These are phyloP conservation scores for Ptilodon capucinus DNA, from an alignment of 2,888 invertebrate genomes.

Conservation along the genomic window DNA sequence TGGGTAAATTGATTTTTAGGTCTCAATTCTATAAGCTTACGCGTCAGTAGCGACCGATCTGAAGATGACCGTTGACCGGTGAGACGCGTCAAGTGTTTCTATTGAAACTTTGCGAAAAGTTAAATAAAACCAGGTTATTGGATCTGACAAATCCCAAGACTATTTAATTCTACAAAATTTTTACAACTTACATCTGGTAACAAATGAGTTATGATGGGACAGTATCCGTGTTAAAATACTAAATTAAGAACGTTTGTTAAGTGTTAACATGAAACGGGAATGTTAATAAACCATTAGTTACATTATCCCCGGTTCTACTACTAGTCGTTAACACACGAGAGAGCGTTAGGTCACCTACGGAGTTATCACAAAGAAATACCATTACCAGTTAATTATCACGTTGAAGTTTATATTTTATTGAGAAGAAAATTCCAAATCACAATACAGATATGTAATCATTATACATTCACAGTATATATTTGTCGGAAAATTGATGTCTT, in stretches of 20 bases:
- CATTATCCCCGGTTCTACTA: constrained; percentile 28
- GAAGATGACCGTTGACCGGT: neutral
- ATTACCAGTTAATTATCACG: constrained; percentile 28
- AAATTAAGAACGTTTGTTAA: constrained; percentile 31
- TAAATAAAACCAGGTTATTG: too few relatives aligned
- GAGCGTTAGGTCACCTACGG: constrained; percentile 20
- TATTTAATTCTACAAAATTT: too few relatives aligned
- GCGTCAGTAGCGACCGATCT: neutral
- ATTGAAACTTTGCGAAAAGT: too few relatives aligned
- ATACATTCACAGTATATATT: too few relatives aligned
- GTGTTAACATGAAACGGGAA: constrained; percentile 52
- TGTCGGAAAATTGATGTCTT: too few relatives aligned
- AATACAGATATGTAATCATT: neutral
- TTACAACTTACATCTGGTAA: neutral
- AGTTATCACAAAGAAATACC: constrained; percentile 32
- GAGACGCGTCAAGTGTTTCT: too few relatives aligned
- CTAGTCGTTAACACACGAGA: constrained; percentile 32
- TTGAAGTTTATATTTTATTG: neutral
- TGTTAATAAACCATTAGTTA: constrained; percentile 47
- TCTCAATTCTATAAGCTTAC: too few relatives aligned
- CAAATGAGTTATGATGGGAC: neutral
- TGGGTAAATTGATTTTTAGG: too few relatives aligned
- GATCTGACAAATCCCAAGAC: too few relatives aligned
- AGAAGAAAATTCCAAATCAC: neutral
- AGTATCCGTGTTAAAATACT: neutral